A percentile compares a stretch with the other conserved stretches of the same genome.
Evolutionary conservation across 2,113 vertebrate genomes (phyloP).

Genomic region (Phocoena sinus): DNA sequence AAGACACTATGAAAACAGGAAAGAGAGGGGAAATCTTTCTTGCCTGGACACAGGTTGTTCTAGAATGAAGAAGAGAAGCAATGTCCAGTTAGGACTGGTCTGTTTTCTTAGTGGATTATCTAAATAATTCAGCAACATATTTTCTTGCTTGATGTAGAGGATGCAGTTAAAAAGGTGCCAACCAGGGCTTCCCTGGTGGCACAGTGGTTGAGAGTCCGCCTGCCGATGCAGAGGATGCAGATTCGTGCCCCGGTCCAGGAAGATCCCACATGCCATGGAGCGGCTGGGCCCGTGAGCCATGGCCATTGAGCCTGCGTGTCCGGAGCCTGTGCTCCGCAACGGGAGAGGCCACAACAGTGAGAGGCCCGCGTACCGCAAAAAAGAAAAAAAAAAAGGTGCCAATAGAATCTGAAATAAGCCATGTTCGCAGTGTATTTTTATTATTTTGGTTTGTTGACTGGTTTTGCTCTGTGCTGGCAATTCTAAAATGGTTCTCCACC

Average conservation of each 20-base stretch:
- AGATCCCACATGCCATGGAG: too few species aligned
- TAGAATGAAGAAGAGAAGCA: background rate
- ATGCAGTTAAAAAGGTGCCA: background rate
- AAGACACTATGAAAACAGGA: background rate
- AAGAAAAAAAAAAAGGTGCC: background rate
- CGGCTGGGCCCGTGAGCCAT: too few species aligned
- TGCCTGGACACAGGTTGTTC: background rate
- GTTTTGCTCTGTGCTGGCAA: background rate
- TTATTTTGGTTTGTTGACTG: background rate
- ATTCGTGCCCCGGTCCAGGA: accelerated
- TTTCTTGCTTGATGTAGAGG: conserved; percentile 1
- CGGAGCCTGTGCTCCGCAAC: too few species aligned
- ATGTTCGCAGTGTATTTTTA: background rate
- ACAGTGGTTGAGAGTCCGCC: too few species aligned
- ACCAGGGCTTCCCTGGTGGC: background rate
- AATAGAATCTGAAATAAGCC: background rate
- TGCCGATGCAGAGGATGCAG: accelerated
- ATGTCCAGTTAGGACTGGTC: background rate
- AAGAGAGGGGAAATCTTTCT: background rate
- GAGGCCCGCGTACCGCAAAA: accelerated
- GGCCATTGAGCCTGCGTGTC: too few species aligned
- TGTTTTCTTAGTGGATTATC: background rate
- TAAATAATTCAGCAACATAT: conserved; percentile 48
- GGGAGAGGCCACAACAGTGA: too few species aligned
- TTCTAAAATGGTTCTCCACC: background rate